A percentile compares a stretch with the other conserved stretches of the same genome.
Evolutionary conservation across 2,113 vertebrate genomes (phyloP).

Genomic region (Cheilinus undulatus): DNA sequence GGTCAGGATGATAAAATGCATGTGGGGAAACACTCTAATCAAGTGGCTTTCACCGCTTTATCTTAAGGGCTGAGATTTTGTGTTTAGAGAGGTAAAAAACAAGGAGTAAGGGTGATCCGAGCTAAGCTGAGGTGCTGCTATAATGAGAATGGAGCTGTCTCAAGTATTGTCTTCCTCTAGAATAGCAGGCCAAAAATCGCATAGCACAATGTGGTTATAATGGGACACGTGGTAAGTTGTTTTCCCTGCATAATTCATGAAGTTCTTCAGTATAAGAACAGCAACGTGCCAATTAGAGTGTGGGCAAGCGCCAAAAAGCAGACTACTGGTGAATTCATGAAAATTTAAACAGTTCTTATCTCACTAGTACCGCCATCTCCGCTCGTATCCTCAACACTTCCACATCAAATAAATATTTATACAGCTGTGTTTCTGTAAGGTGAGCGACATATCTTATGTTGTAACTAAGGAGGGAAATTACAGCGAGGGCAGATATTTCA

Average conservation of each 20-base stretch:
- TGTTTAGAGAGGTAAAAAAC: slow-evolving; percentile 28
- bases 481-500: slow-evolving; percentile 26
- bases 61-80: slow-evolving; percentile 17
- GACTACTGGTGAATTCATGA: slow-evolving; percentile 79
- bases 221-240: slow-evolving; percentile 73
- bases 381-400: slow-evolving; percentile 41
- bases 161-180: slow-evolving; percentile 65
- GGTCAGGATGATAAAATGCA: slow-evolving; percentile 39
- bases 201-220: slow-evolving; percentile 77
- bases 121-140: slow-evolving; percentile 33
- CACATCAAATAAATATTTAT: slow-evolving; percentile 76
- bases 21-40: slow-evolving; percentile 7
- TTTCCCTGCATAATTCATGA: slow-evolving; percentile 84
- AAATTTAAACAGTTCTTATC: slow-evolving; percentile 74
- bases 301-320: slow-evolving; percentile 69
- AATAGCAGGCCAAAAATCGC: slow-evolving; percentile 59
- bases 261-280: slow-evolving; percentile 66
- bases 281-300: slow-evolving; percentile 81
- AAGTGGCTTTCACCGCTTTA: slow-evolving; percentile 25
- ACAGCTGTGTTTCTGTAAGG: slow-evolving; percentile 60
- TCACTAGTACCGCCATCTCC: slow-evolving; percentile 47
- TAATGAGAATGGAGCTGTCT: slow-evolving; percentile 74
- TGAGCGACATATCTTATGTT: slow-evolving; percentile 61
- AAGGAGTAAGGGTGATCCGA: slow-evolving; percentile 24
- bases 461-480: slow-evolving; percentile 35